These are phyloP conservation scores for Ariopsis seemanni DNA, from an alignment of 2,113 vertebrate genomes.

Conservation along the genomic window DNA sequence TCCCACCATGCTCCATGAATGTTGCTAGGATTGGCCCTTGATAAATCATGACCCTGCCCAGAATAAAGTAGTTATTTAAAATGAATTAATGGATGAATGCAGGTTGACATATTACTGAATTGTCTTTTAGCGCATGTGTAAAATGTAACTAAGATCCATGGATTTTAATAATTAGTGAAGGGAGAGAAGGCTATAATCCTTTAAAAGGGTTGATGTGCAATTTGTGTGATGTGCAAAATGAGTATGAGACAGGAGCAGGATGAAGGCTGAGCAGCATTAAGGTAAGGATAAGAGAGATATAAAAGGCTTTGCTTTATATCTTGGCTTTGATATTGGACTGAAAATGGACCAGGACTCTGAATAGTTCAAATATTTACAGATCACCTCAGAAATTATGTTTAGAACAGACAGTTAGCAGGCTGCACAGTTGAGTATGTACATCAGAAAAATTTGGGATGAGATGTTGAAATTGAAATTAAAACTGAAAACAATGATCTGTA, in stretches of 20 bases:
- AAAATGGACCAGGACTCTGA: background rate
- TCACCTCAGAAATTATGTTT: background rate
- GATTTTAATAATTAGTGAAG: background rate
- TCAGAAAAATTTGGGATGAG: too few species aligned
- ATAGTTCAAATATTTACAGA: slow-evolving; percentile 18
- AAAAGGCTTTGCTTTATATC: background rate
- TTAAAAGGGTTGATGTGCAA: background rate
- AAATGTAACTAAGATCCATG: background rate
- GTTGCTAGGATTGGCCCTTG: background rate
- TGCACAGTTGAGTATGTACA: background rate
- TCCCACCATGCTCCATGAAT: background rate
- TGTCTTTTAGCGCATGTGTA: background rate
- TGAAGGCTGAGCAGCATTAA: slow-evolving; percentile 2
- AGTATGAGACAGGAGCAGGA: slow-evolving; percentile 1
- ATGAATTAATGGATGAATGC: background rate
- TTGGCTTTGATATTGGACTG: background rate
- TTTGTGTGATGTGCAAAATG: slow-evolving; percentile 12
- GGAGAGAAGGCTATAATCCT: background rate
- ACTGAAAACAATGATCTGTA: too few species aligned
- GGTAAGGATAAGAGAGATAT: slow-evolving; percentile 16
- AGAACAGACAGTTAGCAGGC: background rate
- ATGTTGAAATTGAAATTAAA: too few species aligned
- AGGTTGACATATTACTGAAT: slow-evolving; percentile 5
- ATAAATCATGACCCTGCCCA: background rate
- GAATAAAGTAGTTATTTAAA: background rate